Conservation (phyloP, 37 sponge, comb jelly and placozoan species). For the Diacarnus erythraeanus region DNA sequence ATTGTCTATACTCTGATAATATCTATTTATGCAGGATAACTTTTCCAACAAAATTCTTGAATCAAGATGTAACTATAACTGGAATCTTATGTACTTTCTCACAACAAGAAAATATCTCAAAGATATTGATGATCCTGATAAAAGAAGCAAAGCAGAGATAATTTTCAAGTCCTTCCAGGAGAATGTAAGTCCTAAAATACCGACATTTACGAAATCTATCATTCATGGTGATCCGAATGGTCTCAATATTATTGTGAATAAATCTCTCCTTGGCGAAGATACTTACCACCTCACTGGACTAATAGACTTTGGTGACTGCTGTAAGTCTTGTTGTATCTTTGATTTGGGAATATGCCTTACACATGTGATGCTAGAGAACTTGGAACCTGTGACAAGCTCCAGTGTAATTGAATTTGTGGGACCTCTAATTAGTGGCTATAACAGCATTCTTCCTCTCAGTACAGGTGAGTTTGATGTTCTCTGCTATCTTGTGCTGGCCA, state of each 20-base stretch:
- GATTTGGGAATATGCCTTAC: constrained; percentile 41
- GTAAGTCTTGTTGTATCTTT: constrained; percentile 38
- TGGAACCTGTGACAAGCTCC: not conserved
- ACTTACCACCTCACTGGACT: not conserved
- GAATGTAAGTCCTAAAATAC: constrained; percentile 28
- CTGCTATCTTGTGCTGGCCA: constrained; percentile 36
- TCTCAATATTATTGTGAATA: constrained; percentile 23
- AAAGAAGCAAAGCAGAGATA: not conserved
- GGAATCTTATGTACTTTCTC: constrained; percentile 3
- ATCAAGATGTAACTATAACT: not conserved
- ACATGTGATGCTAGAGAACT: constrained; percentile 21
- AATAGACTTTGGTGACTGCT: constrained; percentile 42
- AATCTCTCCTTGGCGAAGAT: not conserved
- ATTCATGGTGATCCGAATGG: constrained; percentile 49
- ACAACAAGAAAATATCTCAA: not conserved
- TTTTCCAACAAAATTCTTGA: constrained; percentile 2
- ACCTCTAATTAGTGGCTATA: constrained; percentile 34
- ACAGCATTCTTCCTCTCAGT: constrained; percentile 8
- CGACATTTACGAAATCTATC: constrained; percentile 13
- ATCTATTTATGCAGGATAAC: not conserved
- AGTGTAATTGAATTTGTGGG: constrained; percentile 20
- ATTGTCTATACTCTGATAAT: not conserved
- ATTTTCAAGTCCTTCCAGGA: not conserved
- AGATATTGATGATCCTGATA: not conserved
- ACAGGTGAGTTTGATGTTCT: constrained; percentile 33